Evolutionary conservation across 2,113 vertebrate genomes (phyloP).

Genomic region (Oenanthe melanoleuca): DNA sequence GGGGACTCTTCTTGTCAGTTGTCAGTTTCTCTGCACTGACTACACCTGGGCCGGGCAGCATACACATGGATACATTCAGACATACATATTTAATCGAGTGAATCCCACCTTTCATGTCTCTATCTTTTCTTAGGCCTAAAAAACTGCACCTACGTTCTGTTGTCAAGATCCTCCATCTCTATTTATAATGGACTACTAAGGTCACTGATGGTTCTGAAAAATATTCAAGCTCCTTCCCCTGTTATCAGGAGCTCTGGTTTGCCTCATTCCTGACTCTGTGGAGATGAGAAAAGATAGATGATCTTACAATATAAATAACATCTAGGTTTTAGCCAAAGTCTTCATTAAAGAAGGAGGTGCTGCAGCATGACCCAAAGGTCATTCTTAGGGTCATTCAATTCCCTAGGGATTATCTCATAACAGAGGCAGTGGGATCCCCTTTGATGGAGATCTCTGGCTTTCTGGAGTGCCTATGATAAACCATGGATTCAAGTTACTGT

Average conservation of each 20-base stretch:
- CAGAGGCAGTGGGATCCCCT: neutral
- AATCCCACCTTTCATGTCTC: neutral
- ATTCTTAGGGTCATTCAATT: neutral
- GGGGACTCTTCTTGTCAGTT: neutral
- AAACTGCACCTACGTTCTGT: neutral
- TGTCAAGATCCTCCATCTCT: neutral
- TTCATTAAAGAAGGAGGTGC: neutral
- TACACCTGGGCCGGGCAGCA: neutral
- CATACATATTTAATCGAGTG: neutral
- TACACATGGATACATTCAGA: neutral
- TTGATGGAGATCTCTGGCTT: neutral
- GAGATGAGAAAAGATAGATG: neutral
- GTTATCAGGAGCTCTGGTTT: neutral
- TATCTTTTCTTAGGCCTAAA: neutral
- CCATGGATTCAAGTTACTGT: neutral
- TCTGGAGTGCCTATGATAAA: neutral
- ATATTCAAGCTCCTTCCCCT: neutral
- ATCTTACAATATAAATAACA: neutral
- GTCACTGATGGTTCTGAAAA: neutral
- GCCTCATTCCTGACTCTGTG: neutral
- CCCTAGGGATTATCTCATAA: neutral
- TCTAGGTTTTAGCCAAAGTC: neutral
- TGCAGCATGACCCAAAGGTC: neutral
- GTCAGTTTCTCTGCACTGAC: neutral
- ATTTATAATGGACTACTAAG: neutral